phyloP scores from a whole-genome alignment of 2,888 invertebrate genomes.

The Erebia epiphron region DNA sequence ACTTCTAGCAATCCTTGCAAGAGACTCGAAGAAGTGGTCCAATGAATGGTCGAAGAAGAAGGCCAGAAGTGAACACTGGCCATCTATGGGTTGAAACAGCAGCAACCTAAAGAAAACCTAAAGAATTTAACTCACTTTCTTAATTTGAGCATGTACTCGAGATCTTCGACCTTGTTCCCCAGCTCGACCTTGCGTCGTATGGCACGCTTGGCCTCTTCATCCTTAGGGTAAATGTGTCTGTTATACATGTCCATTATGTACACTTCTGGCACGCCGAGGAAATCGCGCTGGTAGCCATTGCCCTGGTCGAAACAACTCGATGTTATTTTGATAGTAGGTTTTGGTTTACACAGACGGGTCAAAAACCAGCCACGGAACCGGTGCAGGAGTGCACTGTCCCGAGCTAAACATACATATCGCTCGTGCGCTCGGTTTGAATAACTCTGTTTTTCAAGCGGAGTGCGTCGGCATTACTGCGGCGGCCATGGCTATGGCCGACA shows the following conservation, averaged over 20 bases:
- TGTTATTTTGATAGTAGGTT: background rate
- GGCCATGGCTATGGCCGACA: no score
- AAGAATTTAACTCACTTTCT: constrained; percentile 75
- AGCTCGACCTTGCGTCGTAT: constrained; percentile 89
- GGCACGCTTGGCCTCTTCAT: constrained; percentile 87
- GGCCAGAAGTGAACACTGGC: no score
- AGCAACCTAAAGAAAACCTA: background rate
- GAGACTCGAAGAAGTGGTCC: no score
- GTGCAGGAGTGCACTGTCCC: no score
- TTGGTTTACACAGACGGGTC: no score
- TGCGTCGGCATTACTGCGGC: no score
- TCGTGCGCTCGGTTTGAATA: no score
- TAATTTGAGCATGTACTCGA: constrained; percentile 86
- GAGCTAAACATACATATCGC: no score
- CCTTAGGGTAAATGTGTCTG: constrained; percentile 90
- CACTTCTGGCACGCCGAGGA: constrained; percentile 86
- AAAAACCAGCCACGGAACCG: no score
- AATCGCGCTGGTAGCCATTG: constrained; percentile 94
- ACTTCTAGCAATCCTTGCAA: no score
- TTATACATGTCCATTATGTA: constrained; percentile 96
- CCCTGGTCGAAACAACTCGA: constrained; percentile 78
- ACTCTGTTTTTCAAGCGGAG: no score
- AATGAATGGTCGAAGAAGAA: no score
- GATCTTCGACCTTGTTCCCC: constrained; percentile 81
- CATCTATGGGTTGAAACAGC: background rate